Conservation (phyloP, 2,888 invertebrate species). For the Drosophila cognata region DNA sequence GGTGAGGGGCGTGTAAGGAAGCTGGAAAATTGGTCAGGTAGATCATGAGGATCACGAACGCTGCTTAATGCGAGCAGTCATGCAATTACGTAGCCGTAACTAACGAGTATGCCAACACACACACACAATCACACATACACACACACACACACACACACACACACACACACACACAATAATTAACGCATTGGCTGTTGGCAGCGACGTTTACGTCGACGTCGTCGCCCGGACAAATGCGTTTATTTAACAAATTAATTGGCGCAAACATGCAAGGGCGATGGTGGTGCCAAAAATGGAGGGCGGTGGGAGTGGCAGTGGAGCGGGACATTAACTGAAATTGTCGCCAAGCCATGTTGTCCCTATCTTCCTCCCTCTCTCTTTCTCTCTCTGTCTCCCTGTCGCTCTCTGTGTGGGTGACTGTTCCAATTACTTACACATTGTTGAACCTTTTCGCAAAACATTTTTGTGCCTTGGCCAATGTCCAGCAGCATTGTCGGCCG, state of each 20-base stretch:
- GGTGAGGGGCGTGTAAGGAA: neutral
- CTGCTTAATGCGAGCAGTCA: slow-evolving; percentile 40
- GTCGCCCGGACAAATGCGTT: slow-evolving; percentile 64
- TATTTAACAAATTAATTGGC: slow-evolving; percentile 81
- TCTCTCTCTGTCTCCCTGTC: slow-evolving; percentile 7
- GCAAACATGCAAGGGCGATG: slow-evolving; percentile 52
- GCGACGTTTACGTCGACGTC: slow-evolving; percentile 1
- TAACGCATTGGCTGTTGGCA: slow-evolving; percentile 25
- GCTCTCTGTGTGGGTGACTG: neutral
- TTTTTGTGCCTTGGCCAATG: slow-evolving; percentile 55
- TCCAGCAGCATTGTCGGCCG: slow-evolving; percentile 56
- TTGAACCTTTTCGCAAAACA: slow-evolving; percentile 69
- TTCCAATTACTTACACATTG: slow-evolving; percentile 76
- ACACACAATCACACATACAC: slow-evolving; percentile 18
- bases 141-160: slow-evolving; percentile 21
- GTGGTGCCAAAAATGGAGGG: slow-evolving; percentile 1
- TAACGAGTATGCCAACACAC: slow-evolving; percentile 58
- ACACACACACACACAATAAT: slow-evolving; percentile 42
- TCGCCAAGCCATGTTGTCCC: slow-evolving; percentile 40
- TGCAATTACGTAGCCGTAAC: slow-evolving; percentile 64
- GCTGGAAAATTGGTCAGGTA: slow-evolving; percentile 35
- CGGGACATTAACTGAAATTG: slow-evolving; percentile 58
- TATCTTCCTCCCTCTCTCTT: neutral
- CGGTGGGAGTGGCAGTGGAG: slow-evolving; percentile 8
- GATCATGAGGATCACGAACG: slow-evolving; percentile 16